phyloP scores from a whole-genome alignment of 2,113 vertebrate species.

The Porphyrio hochstetteri region DNA sequence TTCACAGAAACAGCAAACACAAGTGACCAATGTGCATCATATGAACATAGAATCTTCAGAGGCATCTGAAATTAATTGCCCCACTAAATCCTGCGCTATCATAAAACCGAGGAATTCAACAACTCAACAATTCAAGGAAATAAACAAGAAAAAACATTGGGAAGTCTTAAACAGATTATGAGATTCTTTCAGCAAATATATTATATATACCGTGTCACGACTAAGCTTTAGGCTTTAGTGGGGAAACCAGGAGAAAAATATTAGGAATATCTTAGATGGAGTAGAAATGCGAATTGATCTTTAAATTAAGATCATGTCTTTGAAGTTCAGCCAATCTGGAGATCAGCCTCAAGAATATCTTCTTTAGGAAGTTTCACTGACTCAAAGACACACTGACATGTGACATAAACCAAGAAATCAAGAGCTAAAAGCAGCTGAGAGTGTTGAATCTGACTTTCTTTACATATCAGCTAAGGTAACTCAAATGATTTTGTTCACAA shows the following conservation, averaged over 20 bases:
- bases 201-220: neutral
- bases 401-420: neutral
- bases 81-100: neutral
- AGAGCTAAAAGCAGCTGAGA: neutral
- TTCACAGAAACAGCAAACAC: neutral
- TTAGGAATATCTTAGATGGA: neutral
- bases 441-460: neutral
- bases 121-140: no score
- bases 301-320: neutral
- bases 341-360: neutral
- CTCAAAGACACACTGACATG: neutral
- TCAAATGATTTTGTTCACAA: neutral
- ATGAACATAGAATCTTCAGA: neutral
- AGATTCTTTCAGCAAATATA: neutral
- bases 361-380: neutral
- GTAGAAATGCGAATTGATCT: neutral
- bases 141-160: neutral
- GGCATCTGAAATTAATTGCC: neutral
- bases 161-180: neutral
- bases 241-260: neutral
- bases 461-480: neutral
- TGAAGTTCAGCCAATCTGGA: neutral
- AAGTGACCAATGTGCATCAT: rapidly evolving
- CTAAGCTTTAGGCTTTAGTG: neutral
- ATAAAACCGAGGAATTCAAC: neutral